Percentiles rank a stretch among this genome's conserved stretches.
Evolutionary conservation across 2,888 invertebrate species (phyloP).

Genomic region (Caenorhabditis becei): DNA sequence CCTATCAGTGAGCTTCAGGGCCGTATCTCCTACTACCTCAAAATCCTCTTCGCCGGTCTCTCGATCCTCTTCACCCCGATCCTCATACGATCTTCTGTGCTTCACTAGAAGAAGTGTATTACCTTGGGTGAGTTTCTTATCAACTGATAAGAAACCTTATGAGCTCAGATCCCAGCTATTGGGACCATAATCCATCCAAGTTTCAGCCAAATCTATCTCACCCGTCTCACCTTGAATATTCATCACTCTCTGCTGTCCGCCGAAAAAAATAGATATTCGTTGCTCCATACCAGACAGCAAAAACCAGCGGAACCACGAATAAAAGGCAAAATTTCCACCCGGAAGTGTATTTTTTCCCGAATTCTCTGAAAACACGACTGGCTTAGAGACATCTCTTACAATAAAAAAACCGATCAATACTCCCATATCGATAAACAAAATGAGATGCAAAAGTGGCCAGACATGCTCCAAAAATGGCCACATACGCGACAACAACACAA

Average conservation of each 20-base stretch:
- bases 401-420: background rate
- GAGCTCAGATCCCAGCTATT: too few relatives aligned
- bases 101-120: constrained; percentile 81
- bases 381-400: too few relatives aligned
- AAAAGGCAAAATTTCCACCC: background rate
- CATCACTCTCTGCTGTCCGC: background rate
- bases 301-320: background rate
- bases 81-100: constrained; percentile 70
- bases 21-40: constrained; percentile 77
- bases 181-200: too few relatives aligned
- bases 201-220: background rate
- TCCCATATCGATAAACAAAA: constrained; percentile 35
- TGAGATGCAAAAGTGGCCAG: constrained; percentile 39
- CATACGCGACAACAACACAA: constrained; percentile 4
- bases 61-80: constrained; percentile 80
- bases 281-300: background rate
- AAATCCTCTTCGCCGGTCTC: constrained; percentile 74
- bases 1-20: constrained; percentile 68
- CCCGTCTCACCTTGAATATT: background rate
- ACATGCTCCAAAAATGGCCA: constrained; percentile 34
- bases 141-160: constrained; percentile 4
- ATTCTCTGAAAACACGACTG: background rate
- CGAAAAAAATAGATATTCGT: background rate
- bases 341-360: background rate
- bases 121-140: constrained; percentile 74